These are phyloP conservation scores for Porites rus DNA, from an alignment of 92 coral and sea anemone genomes.

Conservation along the genomic window DNA sequence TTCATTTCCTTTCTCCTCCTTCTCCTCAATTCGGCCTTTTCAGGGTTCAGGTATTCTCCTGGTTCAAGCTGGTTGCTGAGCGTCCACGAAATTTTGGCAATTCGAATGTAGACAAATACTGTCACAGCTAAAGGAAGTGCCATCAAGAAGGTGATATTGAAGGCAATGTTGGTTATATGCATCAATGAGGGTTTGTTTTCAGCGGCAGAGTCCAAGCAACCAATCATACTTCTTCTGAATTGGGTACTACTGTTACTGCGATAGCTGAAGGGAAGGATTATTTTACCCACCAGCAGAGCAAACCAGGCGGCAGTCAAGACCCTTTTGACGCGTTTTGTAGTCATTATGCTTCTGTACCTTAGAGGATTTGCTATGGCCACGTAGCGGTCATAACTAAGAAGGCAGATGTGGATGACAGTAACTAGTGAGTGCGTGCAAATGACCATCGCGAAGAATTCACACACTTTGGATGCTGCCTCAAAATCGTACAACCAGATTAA, in stretches of 20 bases:
- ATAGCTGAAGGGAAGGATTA: neutral
- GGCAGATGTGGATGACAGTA: constrained; percentile 60
- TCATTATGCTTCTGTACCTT: constrained; percentile 61
- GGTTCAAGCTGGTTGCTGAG: constrained; percentile 40
- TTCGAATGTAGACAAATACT: constrained; percentile 38
- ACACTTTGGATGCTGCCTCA: too few relatives aligned
- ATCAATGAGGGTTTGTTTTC: neutral
- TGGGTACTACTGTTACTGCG: neutral
- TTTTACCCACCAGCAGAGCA: constrained; percentile 33
- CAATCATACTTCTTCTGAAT: constrained; percentile 1
- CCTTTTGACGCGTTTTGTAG: constrained; percentile 55
- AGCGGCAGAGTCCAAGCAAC: constrained; percentile 16
- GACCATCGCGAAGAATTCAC: too few relatives aligned
- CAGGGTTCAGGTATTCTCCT: constrained; percentile 13
- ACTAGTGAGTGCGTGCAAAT: too few relatives aligned
- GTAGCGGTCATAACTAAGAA: constrained; percentile 85
- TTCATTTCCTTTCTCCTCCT: constrained; percentile 48
- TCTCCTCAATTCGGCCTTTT: neutral
- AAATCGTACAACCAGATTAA: neutral
- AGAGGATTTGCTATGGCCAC: constrained; percentile 74
- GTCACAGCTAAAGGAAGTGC: constrained; percentile 35
- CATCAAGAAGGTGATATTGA: constrained; percentile 16
- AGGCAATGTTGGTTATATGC: constrained; percentile 10
- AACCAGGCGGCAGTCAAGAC: constrained; percentile 55
- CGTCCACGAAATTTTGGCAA: constrained; percentile 45